Evolutionary conservation across 2,113 vertebrate species (phyloP), one percentile per base, ranked within the genome.

Genomic region (Rhynchomys soricoides): DNA sequence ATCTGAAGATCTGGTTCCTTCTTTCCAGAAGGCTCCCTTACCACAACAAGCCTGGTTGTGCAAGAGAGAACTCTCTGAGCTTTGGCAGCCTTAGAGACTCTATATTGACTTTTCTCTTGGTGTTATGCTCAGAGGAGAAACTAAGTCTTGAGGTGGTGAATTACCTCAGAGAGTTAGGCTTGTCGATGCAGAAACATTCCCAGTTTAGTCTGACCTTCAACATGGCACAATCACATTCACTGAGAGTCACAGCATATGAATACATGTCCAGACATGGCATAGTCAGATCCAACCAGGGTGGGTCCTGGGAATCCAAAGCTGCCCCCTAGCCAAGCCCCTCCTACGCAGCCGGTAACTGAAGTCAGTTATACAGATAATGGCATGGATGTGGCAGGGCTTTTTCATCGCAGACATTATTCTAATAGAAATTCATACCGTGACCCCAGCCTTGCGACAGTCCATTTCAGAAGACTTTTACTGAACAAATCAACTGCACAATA

Each of bases 391-490:
- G 93, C 89, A 48, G 86, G 50, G 57, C 66, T 73, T 89, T 91
- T 57, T 91, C 94, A n/a, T 91, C 82, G 64, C 57, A 50, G n/a
- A 34, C 79, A 34, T 96, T 94, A 68, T 81, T 96, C 89, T 95
- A 89, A 95, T 87, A 96, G 96, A 93, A 94, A 89, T 89, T 90
- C 93, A 87, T n/a, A n/a, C 90, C 16, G 66, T 0, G 16, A n/a
- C 94, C 90, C 5, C 0, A 57, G 85, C 88, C 91, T 90, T 57
- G 24, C 57, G 86, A 95, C 92, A 89, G 86, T 90, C 89, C 97
- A 70, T 94, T 97, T 96, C 75, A 90, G 94, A 94, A 95, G 96
- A 96, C 74, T 95, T 81, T 83, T 79, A 92, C 82, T 0, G 1
- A 97, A 70, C 92, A 94, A 95, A 96, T 97, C 94, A 95, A 83